Evolutionary conservation across 2,113 vertebrate genomes (phyloP).

Genomic region (Entosphenus tridentatus): DNA sequence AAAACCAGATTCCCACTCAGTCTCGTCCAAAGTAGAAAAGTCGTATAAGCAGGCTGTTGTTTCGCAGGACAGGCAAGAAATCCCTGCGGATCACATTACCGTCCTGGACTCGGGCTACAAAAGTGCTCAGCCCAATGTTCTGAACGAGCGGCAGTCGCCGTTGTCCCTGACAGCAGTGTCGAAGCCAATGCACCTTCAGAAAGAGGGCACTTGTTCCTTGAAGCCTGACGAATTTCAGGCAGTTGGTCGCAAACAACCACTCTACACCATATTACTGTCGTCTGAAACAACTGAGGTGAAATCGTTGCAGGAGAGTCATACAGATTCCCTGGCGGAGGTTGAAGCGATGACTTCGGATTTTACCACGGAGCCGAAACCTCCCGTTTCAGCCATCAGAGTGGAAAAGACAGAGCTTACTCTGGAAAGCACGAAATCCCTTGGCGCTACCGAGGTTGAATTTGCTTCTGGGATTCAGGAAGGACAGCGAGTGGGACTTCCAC

Average conservation of each 20-base stretch:
- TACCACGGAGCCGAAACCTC: conserved; percentile 23
- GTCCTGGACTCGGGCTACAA: conserved; percentile 17
- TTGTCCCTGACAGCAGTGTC: conserved; percentile 19
- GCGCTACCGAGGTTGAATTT: conserved; percentile 29
- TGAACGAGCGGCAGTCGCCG: conserved; percentile 15
- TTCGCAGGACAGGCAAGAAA: conserved; percentile 20
- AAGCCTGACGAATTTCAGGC: conserved; percentile 20
- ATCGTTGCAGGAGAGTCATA: conserved; percentile 21
- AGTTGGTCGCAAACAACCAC: conserved; percentile 27
- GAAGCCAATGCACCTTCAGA: conserved; percentile 20
- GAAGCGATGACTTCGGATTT: conserved; percentile 16
- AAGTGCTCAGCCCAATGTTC: conserved; percentile 12
- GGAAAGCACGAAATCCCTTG: conserved; percentile 24
- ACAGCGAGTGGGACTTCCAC: conserved; percentile 29
- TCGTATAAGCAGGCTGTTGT: conserved; percentile 15
- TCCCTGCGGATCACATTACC: conserved; percentile 20
- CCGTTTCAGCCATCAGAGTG: conserved; percentile 19
- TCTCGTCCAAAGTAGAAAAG: conserved; percentile 23
- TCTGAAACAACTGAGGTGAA: conserved; percentile 21
- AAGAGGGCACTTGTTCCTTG: conserved; percentile 21
- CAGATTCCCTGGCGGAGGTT: conserved; percentile 17
- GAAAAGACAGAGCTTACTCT: conserved; percentile 21
- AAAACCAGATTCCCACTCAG: conserved; percentile 19
- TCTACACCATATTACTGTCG: conserved; percentile 23
- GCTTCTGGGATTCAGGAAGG: conserved; percentile 32